Evolutionary conservation across 2,797 vertebrate genomes (phyloP).

Genomic region (Pempheris klunzingeri): DNA sequence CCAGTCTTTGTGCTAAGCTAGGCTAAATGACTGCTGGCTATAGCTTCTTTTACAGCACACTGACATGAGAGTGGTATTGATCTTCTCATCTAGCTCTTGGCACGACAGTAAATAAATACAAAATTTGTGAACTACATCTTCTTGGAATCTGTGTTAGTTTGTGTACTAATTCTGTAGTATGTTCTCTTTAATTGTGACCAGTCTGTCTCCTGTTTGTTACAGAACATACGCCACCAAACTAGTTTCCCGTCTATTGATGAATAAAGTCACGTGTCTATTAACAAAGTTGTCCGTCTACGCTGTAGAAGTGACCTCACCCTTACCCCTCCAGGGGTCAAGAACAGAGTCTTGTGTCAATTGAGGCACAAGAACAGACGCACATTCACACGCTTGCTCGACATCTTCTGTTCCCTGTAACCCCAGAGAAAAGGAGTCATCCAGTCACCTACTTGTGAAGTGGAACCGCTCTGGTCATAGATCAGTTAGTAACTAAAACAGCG

Average conservation of each 20-base stretch:
- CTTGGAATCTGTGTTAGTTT: not conserved
- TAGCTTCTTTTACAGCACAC: too few species aligned
- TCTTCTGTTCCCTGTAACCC: conserved; percentile 26
- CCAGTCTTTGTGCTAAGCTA: not conserved
- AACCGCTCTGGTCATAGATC: conserved; percentile 24
- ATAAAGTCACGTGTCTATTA: not conserved
- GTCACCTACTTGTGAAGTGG: conserved; percentile 57
- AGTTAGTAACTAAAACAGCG: conserved; percentile 2
- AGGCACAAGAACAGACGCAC: not conserved
- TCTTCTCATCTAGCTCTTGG: not conserved
- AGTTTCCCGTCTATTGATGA: not conserved
- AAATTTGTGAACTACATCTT: not conserved
- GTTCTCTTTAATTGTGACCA: not conserved
- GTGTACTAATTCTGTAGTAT: not conserved
- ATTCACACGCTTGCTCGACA: not conserved
- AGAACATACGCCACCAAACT: not conserved
- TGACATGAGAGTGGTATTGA: too few species aligned
- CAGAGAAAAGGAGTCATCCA: conserved; percentile 50
- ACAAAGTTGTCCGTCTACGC: not conserved
- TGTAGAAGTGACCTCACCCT: not conserved
- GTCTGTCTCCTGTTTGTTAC: conserved; percentile 4
- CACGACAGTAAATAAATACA: not conserved
- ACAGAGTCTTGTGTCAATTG: not conserved
- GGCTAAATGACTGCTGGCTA: too few species aligned
- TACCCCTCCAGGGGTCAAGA: not conserved